Evolutionary conservation across 2,888 invertebrate genomes (phyloP), one percentile per base, ranked within the genome.

Genomic region (Leptopilina syphax): DNA sequence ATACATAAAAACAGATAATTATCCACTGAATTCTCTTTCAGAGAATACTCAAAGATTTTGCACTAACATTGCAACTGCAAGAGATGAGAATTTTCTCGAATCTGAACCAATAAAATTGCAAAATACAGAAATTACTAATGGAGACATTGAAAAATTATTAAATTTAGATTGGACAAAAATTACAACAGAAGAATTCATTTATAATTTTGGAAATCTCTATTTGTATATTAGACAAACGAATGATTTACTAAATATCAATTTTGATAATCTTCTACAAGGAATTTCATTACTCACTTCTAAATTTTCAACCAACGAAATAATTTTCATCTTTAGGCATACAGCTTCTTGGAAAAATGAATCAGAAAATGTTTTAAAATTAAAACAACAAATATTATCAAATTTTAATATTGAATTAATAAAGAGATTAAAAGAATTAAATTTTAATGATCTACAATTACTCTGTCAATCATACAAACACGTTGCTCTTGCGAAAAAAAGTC

Each of bases 111-210:
- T 6, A 8, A n/a, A 9, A 13, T 27, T 10, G 1, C 3, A 54
- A 10, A n/a, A 18, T 9, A 73, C 8, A 27, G 34, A 60, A 73
- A n/a, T 73, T n/a, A n/a, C 57, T 41, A n/a, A 73, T 5, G 41
- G 57, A 3, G 73, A 73, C 3, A 57, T 73, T 57, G 57, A 73
- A 34, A 73, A 41, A 13, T 73, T 73, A 34, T 10, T 34, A 18
- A 41, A 73, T n/a, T 10, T 73, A 73, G 27, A 73, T 34, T 73
- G 73, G 73, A 18, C n/a, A 12, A 10, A 34, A n/a, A 13, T 73
- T 27, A 34, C 57, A n/a, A 1, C 73, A 57, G 1, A 27, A 73
- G 73, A 73, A 73, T 73, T 73, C 8, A 5, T 73, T 41, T 8
- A n/a, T 41, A 41, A 73, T 57, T 73, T 73, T 41, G 41, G 57